Conservation (phyloP, 2,113 vertebrate species). For the Marmota monax region DNA sequence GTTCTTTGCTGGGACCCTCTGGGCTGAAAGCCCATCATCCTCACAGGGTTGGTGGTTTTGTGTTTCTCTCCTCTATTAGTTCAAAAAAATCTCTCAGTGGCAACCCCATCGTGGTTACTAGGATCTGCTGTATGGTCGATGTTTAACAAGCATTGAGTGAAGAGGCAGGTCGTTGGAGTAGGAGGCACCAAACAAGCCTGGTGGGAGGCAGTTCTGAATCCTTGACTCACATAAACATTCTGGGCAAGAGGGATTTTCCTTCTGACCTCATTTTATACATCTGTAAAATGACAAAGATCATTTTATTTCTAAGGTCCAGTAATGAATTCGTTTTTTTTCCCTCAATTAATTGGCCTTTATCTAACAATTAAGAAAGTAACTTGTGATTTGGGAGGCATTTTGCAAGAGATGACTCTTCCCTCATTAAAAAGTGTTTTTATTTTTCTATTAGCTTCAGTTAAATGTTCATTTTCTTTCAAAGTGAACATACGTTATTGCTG, state of each 20-base stretch:
- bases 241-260: background rate
- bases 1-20: background rate
- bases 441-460: background rate
- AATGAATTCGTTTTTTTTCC: background rate
- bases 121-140: background rate
- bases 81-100: background rate
- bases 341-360: background rate
- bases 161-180: background rate
- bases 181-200: no score
- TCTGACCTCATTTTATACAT: background rate
- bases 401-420: background rate
- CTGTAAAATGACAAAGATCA: background rate
- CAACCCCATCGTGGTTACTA: background rate
- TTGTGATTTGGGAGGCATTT: background rate
- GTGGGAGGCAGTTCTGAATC: background rate
- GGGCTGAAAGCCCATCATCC: background rate
- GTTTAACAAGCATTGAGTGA: background rate
- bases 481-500: background rate
- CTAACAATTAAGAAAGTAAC: background rate
- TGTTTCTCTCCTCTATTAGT: background rate
- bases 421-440: background rate
- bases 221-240: background rate
- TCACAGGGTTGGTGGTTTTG: background rate
- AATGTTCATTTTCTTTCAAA: background rate
- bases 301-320: conserved; percentile 14